Evolutionary conservation across 1,140 invertebrate genomes (phyloP), one percentile per base, ranked within the genome.

Genomic region (Drosophila sp.): DNA sequence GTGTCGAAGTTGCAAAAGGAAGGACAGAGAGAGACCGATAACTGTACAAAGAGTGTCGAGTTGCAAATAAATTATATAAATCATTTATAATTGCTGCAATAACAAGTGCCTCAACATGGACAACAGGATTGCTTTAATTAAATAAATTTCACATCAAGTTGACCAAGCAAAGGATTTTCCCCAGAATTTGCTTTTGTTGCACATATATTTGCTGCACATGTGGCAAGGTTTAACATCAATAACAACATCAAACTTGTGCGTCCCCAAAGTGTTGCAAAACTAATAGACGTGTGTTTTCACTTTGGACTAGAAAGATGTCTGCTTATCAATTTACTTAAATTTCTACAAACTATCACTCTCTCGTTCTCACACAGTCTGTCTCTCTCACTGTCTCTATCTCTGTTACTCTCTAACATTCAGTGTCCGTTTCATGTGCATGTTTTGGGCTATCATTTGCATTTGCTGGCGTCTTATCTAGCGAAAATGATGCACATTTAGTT

Each of bases 401-500:
- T 48, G n/a, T 27, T 14, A n/a, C 34, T 48, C 14, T 54, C 6
- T 36, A 14, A 9, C 13, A 18, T 11, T 74, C 58, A 46, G 41
- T 29, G 7, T 6, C 14, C 13, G 29, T 46, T 6, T 21, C 43
- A 29, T 86, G 38, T 80, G 73, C 59, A 38, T 73, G n/a, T 41
- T 56, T 46, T 56, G 80, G 51, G 51, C 71, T 67, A 66, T 67
- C 75, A 78, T 79, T 82, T 79, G 65, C 80, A 67, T 83, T 63
- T 69, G 48, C 41, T 36, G 53, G 51, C 36, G 34, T 58, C 67
- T 72, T 81, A 78, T 86, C 74, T 70, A 65, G 59, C 61, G 40
- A 81, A 73, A 87, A 86, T 86, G 87, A 86, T 81, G 82, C 82
- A 87, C 78, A 82, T 87, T 87, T 80, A 70, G 64, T 80, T 72